Evolutionary conservation across 2,113 vertebrate species (phyloP).

Genomic region (Phoxinus phoxinus): DNA sequence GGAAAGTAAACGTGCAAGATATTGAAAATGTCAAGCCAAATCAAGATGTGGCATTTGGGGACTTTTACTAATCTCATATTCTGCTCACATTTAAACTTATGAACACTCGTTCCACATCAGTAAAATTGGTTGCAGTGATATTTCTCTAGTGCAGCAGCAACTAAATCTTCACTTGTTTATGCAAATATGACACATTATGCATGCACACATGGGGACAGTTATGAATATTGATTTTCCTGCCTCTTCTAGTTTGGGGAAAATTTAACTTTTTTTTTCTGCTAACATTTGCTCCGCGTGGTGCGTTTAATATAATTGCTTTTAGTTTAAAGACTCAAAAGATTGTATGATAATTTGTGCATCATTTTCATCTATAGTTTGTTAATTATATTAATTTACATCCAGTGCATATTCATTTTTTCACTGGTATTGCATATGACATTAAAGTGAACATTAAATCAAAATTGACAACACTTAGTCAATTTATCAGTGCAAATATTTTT

Average conservation of each 20-base stretch:
- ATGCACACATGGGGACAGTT: slow-evolving; percentile 27
- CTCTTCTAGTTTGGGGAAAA: slow-evolving; percentile 61
- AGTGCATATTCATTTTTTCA: not conserved
- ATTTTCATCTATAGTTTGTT: not conserved
- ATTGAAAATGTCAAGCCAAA: not conserved
- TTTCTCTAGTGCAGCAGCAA: slow-evolving; percentile 18
- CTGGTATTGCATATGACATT: not conserved
- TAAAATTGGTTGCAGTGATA: not conserved
- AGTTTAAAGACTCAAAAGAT: not conserved
- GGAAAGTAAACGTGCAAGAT: not conserved
- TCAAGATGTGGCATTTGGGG: slow-evolving; percentile 1
- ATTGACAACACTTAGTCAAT: no score
- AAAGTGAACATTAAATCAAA: no score
- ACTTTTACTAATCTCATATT: not conserved
- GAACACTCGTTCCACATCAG: slow-evolving; percentile 12
- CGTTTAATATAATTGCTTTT: not conserved
- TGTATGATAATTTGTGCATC: not conserved
- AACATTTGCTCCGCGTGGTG: not conserved
- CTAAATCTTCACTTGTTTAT: not conserved
- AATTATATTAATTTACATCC: not conserved
- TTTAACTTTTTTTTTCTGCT: slow-evolving; percentile 1
- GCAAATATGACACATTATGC: slow-evolving; percentile 30
- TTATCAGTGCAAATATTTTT: no score
- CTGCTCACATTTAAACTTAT: slow-evolving; percentile 5
- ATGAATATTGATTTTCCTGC: slow-evolving; percentile 62